A percentile compares a stretch with the other conserved stretches of the same genome.
Conservation (phyloP, 2,797 vertebrate genomes). For the Argya squamiceps region DNA sequence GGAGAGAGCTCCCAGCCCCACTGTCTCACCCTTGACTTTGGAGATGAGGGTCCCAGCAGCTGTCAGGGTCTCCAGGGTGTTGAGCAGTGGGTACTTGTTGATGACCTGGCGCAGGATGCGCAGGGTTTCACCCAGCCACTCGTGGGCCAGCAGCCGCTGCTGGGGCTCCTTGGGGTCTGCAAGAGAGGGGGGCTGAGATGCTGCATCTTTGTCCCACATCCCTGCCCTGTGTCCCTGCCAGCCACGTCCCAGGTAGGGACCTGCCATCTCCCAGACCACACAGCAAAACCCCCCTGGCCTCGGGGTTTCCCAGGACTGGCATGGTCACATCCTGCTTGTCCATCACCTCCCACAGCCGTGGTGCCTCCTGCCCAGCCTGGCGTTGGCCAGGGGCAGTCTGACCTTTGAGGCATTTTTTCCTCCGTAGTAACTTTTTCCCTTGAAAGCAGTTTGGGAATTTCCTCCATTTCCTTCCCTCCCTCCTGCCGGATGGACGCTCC, state of each 20-base stretch:
- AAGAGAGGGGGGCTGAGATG: not conserved
- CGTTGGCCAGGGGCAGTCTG: accelerated
- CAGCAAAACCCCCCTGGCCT: not conserved
- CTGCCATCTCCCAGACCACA: accelerated
- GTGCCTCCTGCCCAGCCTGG: not conserved
- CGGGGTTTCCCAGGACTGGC: not conserved
- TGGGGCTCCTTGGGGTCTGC: conserved; percentile 87
- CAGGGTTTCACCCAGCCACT: conserved; percentile 91
- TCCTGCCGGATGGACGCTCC: not conserved
- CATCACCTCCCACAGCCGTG: not conserved
- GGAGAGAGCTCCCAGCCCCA: not conserved
- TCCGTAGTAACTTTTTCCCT: conserved; percentile 24
- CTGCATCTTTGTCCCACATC: not conserved
- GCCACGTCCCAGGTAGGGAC: accelerated
- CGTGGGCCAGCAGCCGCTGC: conserved; percentile 85
- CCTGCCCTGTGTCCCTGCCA: not conserved
- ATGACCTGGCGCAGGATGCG: conserved; percentile 91
- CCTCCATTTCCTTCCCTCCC: conserved; percentile 24
- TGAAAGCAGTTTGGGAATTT: conserved; percentile 55
- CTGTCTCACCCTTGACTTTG: conserved; percentile 89
- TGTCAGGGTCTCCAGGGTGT: conserved; percentile 93
- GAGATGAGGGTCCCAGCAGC: conserved; percentile 94
- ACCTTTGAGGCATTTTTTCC: conserved; percentile 1
- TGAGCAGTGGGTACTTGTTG: conserved; percentile 91
- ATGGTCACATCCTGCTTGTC: accelerated